Percentiles rank a stretch among this genome's conserved stretches.
phyloP scores from a whole-genome alignment of 2,888 invertebrate genomes.

The Caenorhabditis virilis region DNA sequence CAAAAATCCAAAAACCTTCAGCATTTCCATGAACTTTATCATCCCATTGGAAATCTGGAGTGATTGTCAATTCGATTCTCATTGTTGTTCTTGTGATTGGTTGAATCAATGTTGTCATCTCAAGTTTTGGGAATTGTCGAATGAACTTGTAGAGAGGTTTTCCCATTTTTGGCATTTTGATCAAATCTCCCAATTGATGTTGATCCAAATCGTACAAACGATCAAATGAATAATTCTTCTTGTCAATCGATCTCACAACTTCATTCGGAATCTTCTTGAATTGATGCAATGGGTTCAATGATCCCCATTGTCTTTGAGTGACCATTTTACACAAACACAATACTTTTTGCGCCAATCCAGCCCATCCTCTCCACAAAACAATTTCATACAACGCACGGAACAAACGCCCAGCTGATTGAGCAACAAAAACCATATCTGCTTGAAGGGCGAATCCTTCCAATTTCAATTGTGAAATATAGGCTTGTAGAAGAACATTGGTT shows the following conservation, averaged over 20 bases:
- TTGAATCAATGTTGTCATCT: slow-evolving; percentile 93
- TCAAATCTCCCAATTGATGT: slow-evolving; percentile 90
- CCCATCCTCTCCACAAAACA: slow-evolving; percentile 89
- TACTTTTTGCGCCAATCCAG: slow-evolving; percentile 89
- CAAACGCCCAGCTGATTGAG: slow-evolving; percentile 91
- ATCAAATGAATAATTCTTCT: slow-evolving; percentile 78
- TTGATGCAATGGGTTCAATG: slow-evolving; percentile 95
- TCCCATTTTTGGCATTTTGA: slow-evolving; percentile 87
- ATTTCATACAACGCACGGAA: slow-evolving; percentile 97
- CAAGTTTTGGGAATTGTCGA: slow-evolving; percentile 88
- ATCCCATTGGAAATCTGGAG: slow-evolving; percentile 99
- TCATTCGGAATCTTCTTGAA: slow-evolving; percentile 89
- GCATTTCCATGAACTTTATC: slow-evolving; percentile 79
- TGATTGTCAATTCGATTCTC: slow-evolving; percentile 91
- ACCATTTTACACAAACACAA: slow-evolving; percentile 97
- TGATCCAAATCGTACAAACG: slow-evolving; percentile 90
- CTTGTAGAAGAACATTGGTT: slow-evolving; percentile 72
- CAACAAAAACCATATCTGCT: slow-evolving; percentile 99
- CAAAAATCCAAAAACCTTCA: slow-evolving; percentile 76
- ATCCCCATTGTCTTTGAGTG: slow-evolving; percentile 91
- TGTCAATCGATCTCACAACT: slow-evolving; percentile 91
- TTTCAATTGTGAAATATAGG: slow-evolving; percentile 96
- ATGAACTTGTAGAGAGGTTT: slow-evolving; percentile 93
- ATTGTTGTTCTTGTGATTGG: slow-evolving; percentile 89
- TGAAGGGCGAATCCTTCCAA: slow-evolving; percentile 96